Percentiles rank a stretch among this genome's conserved stretches.
Evolutionary conservation across 2,113 vertebrate species (phyloP).

Genomic region (Takifugu flavidus): DNA sequence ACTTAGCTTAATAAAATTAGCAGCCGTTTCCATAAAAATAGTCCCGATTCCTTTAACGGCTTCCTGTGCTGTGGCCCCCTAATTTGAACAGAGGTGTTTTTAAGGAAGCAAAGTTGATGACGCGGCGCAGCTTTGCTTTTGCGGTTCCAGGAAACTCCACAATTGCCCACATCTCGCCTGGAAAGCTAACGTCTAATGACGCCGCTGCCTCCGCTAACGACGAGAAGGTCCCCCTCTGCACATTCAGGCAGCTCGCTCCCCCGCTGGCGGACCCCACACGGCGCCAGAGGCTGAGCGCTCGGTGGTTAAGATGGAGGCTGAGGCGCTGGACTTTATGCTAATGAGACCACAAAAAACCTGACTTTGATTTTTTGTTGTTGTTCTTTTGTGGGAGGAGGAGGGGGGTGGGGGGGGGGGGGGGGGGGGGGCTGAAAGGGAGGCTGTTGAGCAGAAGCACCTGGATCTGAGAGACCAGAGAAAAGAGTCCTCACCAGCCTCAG

Average conservation of each 20-base stretch:
- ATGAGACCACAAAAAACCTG: conserved; percentile 46
- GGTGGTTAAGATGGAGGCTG: conserved; percentile 26
- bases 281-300: conserved; percentile 23
- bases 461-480: conserved; percentile 5
- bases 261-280: conserved; percentile 55
- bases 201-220: conserved; percentile 11
- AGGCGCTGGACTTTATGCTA: conserved; percentile 41
- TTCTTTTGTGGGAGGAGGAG: conserved; percentile 24
- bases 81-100: neutral
- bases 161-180: neutral
- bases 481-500: neutral
- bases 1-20: neutral
- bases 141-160: neutral
- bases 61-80: neutral
- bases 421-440: neutral
- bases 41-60: neutral
- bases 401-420: no score
- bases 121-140: neutral
- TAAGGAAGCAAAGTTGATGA: neutral
- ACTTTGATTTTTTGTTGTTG: conserved; percentile 22
- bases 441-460: neutral
- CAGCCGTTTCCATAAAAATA: neutral
- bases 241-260: conserved; percentile 18
- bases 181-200: conserved; percentile 15
- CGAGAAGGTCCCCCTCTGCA: conserved; percentile 9